phyloP scores from a whole-genome alignment of 2,113 vertebrate species.

The Scomber scombrus region DNA sequence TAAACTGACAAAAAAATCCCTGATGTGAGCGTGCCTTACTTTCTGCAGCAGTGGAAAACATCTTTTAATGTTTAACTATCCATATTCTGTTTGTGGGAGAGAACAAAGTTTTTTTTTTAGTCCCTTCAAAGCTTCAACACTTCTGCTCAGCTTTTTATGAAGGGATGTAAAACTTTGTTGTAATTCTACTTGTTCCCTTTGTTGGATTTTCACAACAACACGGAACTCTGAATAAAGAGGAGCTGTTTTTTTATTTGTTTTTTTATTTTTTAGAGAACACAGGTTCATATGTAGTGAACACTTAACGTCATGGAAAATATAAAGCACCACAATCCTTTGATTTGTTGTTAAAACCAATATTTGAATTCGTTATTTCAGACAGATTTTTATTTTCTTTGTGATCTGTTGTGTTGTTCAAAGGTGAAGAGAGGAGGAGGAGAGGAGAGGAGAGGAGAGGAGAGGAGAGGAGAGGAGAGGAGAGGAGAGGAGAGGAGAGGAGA shows the following conservation, averaged over 20 bases:
- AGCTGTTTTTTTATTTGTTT: neutral
- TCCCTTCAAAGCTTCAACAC: conserved; percentile 34
- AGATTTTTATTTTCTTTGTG: neutral
- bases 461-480: no score
- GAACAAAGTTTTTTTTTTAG: conserved; percentile 45
- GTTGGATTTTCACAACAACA: conserved; percentile 15
- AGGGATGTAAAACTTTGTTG: conserved; percentile 44
- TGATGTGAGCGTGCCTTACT: conserved; percentile 33
- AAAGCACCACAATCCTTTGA: neutral
- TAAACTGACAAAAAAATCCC: conserved; percentile 59
- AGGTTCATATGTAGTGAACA: neutral
- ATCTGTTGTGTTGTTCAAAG: neutral
- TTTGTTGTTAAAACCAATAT: neutral
- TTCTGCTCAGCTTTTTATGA: conserved; percentile 21
- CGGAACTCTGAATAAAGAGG: conserved; percentile 8
- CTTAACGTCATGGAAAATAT: neutral
- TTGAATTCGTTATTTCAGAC: neutral
- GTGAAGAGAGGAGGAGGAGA: neutral
- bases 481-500: neutral
- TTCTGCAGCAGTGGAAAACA: conserved; percentile 8
- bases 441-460: no score
- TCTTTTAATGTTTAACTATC: conserved; percentile 34
- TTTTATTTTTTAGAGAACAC: no score
- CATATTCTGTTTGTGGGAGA: conserved; percentile 44
- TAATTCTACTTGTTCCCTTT: conserved; percentile 15